phyloP scores from a whole-genome alignment of 2,797 vertebrate species.

The Morelia viridis region DNA sequence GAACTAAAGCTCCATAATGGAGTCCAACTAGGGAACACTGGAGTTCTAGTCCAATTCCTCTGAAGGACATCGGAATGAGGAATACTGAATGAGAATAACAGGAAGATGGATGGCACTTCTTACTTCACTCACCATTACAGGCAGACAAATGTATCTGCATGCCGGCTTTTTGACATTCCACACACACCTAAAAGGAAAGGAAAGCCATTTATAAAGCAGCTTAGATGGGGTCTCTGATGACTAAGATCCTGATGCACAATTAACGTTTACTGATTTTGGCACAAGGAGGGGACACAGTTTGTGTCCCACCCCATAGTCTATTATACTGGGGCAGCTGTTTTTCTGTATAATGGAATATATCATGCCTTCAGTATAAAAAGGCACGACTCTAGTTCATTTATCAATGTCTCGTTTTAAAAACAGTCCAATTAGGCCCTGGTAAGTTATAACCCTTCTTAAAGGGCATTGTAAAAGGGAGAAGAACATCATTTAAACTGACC shows the following conservation, averaged over 20 bases:
- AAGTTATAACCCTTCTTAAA: not conserved
- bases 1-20: not conserved
- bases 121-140: slow-evolving; percentile 79
- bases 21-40: not conserved
- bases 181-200: slow-evolving; percentile 77
- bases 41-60: not conserved
- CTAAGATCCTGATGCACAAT: no score
- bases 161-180: slow-evolving; percentile 82
- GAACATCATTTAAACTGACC: not conserved
- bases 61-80: not conserved
- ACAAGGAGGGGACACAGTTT: not conserved
- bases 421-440: not conserved
- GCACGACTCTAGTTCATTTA: not conserved
- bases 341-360: not conserved
- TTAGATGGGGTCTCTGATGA: not conserved
- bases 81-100: not conserved
- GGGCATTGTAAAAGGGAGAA: not conserved
- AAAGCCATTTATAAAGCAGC: not conserved
- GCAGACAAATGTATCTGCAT: slow-evolving; percentile 79
- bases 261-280: not conserved
- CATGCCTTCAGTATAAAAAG: not conserved
- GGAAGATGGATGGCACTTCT: not conserved
- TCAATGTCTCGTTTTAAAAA: not conserved
- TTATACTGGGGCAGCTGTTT: not conserved
- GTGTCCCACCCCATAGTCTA: no score